Conservation (phyloP, 2,888 invertebrate species). For the Lypha dubia region DNA sequence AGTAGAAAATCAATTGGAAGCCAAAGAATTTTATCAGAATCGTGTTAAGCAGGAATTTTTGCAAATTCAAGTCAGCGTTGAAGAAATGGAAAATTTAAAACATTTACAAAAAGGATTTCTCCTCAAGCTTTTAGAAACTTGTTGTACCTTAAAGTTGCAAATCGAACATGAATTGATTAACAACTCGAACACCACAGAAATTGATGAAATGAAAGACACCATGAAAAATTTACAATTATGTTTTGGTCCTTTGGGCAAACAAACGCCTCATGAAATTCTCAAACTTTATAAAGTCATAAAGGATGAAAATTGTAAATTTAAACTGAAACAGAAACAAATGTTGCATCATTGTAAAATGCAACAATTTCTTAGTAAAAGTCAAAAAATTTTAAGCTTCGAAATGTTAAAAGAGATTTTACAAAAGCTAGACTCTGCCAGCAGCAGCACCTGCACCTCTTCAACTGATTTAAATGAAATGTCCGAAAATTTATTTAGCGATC, state of each 20-base stretch:
- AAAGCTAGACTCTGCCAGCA: slow-evolving; percentile 57
- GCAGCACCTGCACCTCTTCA: slow-evolving; percentile 77
- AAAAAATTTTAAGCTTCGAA: slow-evolving; percentile 87
- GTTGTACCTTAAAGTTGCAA: slow-evolving; percentile 89
- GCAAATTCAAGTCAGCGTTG: slow-evolving; percentile 88
- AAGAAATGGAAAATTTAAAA: slow-evolving; percentile 88
- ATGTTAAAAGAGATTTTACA: slow-evolving; percentile 87
- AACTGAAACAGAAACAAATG: slow-evolving; percentile 88
- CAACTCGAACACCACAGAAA: slow-evolving; percentile 87
- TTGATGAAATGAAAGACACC: slow-evolving; percentile 87
- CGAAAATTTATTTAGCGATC: slow-evolving; percentile 32
- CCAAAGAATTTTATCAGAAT: slow-evolving; percentile 87
- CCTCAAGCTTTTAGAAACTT: slow-evolving; percentile 89
- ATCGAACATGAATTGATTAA: slow-evolving; percentile 89
- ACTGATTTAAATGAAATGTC: slow-evolving; percentile 66
- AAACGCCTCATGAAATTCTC: slow-evolving; percentile 86
- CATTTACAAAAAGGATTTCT: slow-evolving; percentile 89
- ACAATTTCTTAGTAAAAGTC: slow-evolving; percentile 87
- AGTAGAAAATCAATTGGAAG: slow-evolving; percentile 87
- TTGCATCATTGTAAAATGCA: slow-evolving; percentile 89
- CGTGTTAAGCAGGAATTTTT: slow-evolving; percentile 88
- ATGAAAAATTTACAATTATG: slow-evolving; percentile 86
- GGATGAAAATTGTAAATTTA: slow-evolving; percentile 87
- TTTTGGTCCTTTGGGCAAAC: slow-evolving; percentile 85
- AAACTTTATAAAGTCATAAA: slow-evolving; percentile 86